These are phyloP conservation scores for Phthorimaea operculella DNA, from an alignment of 1,140 invertebrate species.

Conservation along the genomic window DNA sequence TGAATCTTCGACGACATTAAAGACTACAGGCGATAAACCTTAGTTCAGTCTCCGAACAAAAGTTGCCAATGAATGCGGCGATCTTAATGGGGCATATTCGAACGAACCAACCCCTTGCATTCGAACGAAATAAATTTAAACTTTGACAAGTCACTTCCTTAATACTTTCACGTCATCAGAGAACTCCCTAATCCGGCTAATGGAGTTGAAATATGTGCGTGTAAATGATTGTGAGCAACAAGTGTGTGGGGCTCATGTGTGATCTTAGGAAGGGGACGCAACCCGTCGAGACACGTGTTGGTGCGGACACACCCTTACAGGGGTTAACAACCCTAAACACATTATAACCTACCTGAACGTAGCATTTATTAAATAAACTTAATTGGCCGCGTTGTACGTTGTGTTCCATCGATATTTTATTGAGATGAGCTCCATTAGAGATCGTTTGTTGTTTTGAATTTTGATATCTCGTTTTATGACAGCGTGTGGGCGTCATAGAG, in stretches of 20 bases:
- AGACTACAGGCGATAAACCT: background rate
- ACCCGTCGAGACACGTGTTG: conserved; percentile 22
- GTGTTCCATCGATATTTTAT: background rate
- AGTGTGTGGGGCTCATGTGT: conserved; percentile 24
- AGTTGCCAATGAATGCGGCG: background rate
- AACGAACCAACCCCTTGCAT: too few species aligned
- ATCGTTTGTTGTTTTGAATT: background rate
- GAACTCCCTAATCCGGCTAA: conserved; percentile 60
- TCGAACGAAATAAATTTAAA: background rate
- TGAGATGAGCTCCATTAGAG: background rate
- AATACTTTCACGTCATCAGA: conserved; percentile 43
- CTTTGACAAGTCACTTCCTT: conserved; percentile 39
- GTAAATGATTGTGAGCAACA: conserved; percentile 27
- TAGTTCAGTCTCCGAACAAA: background rate
- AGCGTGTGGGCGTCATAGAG: too few species aligned
- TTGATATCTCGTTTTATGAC: too few species aligned
- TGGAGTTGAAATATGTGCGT: conserved; percentile 49
- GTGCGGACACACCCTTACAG: conserved; percentile 9
- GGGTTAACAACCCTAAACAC: conserved; percentile 40
- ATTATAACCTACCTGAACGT: conserved; percentile 13
- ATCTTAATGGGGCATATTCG: too few species aligned
- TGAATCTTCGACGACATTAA: background rate
- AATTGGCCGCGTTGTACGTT: background rate
- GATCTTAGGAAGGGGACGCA: background rate
- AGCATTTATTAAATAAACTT: background rate